Conservation (phyloP, 1,140 invertebrate genomes). For the Meloidogyne hapla region DNA sequence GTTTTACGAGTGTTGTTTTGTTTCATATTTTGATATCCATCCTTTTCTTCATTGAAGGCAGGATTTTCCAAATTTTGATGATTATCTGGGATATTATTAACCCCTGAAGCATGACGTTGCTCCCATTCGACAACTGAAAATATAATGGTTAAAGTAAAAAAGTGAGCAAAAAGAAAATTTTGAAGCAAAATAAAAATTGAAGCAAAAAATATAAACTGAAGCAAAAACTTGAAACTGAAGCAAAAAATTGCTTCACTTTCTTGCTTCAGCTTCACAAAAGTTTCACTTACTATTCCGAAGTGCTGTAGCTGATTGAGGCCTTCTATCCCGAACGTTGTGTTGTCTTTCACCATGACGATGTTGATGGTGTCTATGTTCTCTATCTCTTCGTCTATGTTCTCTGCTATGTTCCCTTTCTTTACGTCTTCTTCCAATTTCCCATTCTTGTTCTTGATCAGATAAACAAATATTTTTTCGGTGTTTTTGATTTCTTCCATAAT, state of each 20-base stretch:
- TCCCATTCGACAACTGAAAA: constrained; percentile 34
- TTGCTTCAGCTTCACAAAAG: background rate
- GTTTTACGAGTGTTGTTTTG: constrained; percentile 3
- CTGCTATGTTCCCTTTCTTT: constrained; percentile 16
- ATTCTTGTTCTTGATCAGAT: constrained; percentile 38
- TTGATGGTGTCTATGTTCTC: constrained; percentile 23
- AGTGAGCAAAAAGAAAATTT: background rate
- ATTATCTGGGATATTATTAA: constrained; percentile 7
- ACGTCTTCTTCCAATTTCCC: constrained; percentile 17
- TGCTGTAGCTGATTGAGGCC: constrained; percentile 46
- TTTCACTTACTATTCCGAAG: constrained; percentile 36
- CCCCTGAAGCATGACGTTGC: constrained; percentile 17
- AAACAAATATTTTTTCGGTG: constrained; percentile 40
- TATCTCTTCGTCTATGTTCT: constrained; percentile 3
- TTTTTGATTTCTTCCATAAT: constrained; percentile 14
- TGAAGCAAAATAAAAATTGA: background rate
- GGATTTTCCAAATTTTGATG: constrained; percentile 3
- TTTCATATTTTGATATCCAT: background rate
- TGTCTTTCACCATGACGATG: constrained; percentile 17
- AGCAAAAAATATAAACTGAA: background rate
- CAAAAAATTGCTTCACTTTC: background rate
- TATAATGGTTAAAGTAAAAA: background rate
- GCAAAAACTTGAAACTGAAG: background rate
- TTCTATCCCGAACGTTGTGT: constrained; percentile 20
- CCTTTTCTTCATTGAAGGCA: constrained; percentile 10